Evolutionary conservation across 2,113 vertebrate genomes (phyloP), one percentile per base, ranked within the genome.

Genomic region (Pterophyllum scalare): DNA sequence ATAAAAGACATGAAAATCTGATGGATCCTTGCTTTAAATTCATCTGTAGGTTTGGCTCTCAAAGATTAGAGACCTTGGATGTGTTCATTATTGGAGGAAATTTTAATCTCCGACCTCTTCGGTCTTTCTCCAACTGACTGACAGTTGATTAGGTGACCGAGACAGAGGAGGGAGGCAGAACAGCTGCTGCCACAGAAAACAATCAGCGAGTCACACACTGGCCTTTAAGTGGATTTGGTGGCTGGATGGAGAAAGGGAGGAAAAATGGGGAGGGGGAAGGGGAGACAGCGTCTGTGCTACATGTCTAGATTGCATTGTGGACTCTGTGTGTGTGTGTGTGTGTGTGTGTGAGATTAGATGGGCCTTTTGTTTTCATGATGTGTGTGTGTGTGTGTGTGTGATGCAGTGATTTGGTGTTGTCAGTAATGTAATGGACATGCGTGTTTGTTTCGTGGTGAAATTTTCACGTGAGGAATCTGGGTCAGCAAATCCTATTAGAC

Each of bases 141-240:
- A 83, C 91, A 88, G 81, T 89, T 88, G 89, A 92, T 94, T 90
- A 90, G 89, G 84, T 65, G 87, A 89, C 59, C 5, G 75, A 85
- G 75, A 72, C 61, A 11, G 72, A 74, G 84, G 81, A 87, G 65
- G 59, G 62, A 79, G 80, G 83, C 65, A 57, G 89, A 90, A 86
- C 91, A 90, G 91, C 91, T 93, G 92, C 85, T 14, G 82, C 81
- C 86, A 24, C 72, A 85, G 81, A 92, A 94, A 89, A 91, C 92
- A 93, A 92, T 89, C 85, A 89, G 88, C 19, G 19, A 82, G 75
- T 61, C 59, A 26, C 89, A 87, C 87, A 64, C 86, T 80, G 87
- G 86, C 79, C 86, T 83, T 82, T 93, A 91, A 94, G 89, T 93
- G 89, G 91, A 93, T 94, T 93, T 93, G 88, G 88, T 86, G 92